A percentile compares a stretch with the other conserved stretches of the same genome.
Evolutionary conservation across 2,113 vertebrate species (phyloP).

Genomic region (Acanthochromis polyacanthus): DNA sequence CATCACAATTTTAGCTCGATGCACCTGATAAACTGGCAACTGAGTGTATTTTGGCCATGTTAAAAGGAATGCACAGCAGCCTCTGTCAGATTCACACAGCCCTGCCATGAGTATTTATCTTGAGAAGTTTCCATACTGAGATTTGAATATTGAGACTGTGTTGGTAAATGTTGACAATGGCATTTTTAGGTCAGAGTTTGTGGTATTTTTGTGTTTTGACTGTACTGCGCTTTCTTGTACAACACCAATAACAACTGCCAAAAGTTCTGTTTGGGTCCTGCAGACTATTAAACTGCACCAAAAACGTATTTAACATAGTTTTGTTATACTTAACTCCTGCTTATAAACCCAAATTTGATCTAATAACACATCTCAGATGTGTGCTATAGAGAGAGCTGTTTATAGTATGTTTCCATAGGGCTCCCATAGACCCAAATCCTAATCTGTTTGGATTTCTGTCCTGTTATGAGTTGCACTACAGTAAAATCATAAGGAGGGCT

Average conservation of each 20-base stretch:
- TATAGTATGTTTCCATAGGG: too few relatives aligned
- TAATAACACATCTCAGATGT: too few relatives aligned
- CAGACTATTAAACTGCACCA: background rate
- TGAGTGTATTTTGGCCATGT: background rate
- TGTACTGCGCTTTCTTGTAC: too few relatives aligned
- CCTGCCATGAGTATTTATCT: background rate
- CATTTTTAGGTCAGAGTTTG: background rate
- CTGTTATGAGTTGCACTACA: background rate
- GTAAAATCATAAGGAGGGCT: background rate
- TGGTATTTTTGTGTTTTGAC: background rate
- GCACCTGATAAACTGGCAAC: background rate
- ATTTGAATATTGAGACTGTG: background rate
- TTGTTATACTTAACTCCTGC: too few relatives aligned
- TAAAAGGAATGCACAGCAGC: background rate
- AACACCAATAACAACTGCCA: too few relatives aligned
- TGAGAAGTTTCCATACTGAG: conserved; percentile 2
- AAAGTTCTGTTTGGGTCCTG: background rate
- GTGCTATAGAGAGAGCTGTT: too few relatives aligned
- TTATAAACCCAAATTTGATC: too few relatives aligned
- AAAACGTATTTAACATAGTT: background rate
- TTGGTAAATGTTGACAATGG: background rate
- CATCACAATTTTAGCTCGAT: background rate
- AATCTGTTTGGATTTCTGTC: too few relatives aligned
- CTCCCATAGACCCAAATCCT: background rate
- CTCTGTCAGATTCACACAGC: conserved; percentile 3